phyloP scores from a whole-genome alignment of 2,113 vertebrate species.

The Sapajus apella region DNA sequence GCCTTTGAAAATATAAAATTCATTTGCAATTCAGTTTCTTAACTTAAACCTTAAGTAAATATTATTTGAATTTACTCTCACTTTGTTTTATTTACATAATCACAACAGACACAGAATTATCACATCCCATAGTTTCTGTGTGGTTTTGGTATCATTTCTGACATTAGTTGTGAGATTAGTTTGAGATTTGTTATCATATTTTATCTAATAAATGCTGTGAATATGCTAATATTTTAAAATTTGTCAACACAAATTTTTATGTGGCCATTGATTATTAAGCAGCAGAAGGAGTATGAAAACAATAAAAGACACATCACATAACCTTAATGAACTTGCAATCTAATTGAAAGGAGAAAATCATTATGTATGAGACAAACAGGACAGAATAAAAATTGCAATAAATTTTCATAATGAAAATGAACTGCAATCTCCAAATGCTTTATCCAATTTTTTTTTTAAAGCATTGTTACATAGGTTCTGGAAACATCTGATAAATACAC shows the following conservation, averaged over 20 bases:
- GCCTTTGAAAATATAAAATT: slow-evolving; percentile 29
- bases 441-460: neutral
- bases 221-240: neutral
- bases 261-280: neutral
- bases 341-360: neutral
- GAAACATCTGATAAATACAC: neutral
- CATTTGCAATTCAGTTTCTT: slow-evolving; percentile 31
- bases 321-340: neutral
- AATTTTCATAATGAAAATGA: neutral
- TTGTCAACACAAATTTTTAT: neutral
- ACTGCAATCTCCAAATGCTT: neutral
- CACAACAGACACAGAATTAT: neutral
- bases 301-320: neutral
- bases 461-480: neutral
- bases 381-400: neutral
- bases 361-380: neutral
- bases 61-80: slow-evolving; percentile 38
- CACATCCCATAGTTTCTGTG: neutral
- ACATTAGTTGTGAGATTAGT: neutral
- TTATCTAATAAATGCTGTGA: neutral
- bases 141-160: neutral
- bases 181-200: neutral
- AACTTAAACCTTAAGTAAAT: slow-evolving; percentile 45
- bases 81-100: slow-evolving; percentile 51
- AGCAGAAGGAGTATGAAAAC: neutral